Evolutionary conservation across 30 jellyfish, hydroid and myxozoan species (phyloP).

Genomic region (Sanderia malayensis): DNA sequence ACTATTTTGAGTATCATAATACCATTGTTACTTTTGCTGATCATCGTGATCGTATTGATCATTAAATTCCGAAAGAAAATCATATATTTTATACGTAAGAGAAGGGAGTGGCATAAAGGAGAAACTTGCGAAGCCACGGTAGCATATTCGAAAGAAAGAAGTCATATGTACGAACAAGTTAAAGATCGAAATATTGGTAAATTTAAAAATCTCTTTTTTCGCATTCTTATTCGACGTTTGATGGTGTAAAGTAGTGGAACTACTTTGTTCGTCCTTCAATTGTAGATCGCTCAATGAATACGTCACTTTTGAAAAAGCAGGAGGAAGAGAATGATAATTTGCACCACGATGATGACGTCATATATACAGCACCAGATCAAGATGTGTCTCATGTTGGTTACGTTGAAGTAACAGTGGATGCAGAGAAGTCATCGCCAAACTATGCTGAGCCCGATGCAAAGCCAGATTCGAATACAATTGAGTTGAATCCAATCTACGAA

Average conservation of each 20-base stretch:
- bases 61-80: background rate
- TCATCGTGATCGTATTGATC: background rate
- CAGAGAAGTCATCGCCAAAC: background rate
- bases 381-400: background rate
- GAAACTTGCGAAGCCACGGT: background rate
- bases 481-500: constrained; percentile 65
- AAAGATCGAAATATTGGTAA: background rate
- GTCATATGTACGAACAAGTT: background rate
- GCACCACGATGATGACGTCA: background rate
- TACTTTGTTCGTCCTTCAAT: no score
- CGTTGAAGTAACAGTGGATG: background rate
- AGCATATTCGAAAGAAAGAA: background rate
- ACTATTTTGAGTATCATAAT: background rate
- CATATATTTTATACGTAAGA: background rate
- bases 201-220: background rate
- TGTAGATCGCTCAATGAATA: no score
- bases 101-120: background rate
- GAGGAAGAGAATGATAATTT: no score
- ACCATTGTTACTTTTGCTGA: background rate
- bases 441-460: constrained; percentile 74
- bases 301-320: no score
- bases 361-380: background rate
- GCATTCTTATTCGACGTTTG: no score
- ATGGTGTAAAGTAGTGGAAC: no score
- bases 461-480: background rate